Base-by-base conservation (phyloP, 2,888 invertebrate genomes). In the Ashinkailepas kermadecensis region DNA sequence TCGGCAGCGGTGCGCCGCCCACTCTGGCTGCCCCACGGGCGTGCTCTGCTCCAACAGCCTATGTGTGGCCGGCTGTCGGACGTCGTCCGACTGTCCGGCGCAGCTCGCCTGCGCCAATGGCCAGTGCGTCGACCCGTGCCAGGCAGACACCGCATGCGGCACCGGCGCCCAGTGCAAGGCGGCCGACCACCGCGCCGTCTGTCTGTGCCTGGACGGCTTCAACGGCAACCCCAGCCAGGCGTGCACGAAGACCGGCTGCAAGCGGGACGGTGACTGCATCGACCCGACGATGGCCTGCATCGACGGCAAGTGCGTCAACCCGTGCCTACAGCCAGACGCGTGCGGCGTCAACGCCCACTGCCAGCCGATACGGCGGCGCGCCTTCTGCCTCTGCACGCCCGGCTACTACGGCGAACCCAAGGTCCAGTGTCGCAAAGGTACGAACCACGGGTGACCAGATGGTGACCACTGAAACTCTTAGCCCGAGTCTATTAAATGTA, bases 361-460 rank as follows among this genome's bases (percentile, higher is more conserved):
- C 82, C 82, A 84, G 39, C 84, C 85, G 9, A 64, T 82, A 62
- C 84, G 85, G 65, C 85, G 84, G n/a, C 82, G 83, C 25, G 92
- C 94, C 78, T 91, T 96, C 9, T 96, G 96, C 86, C 90, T 94
- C 82, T 96, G 96, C 86, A 94, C 95, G 0, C 94, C 94, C 86
- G 92, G 93, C 74, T 92, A 91, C 86, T 90, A 91, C 84, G 94
- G 94, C 82, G 93, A 93, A 87, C 92, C 93, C 54, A 94, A 94
- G 88, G 90, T 90, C 82, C 94, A 93, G 81, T 96, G 96, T 86
- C 93, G 94, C 80, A 81, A 81, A 78, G 86, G 79, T 79, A 79
- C 58, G 59, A 7, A 7, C 11, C 59, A 13, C 59, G 15, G 12
- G 59, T 59, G 59, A 0, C 2, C 1, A 15, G 59, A 59, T 59